A percentile compares a stretch with the other conserved stretches of the same genome.
Conservation (phyloP, 2,113 vertebrate species). For the Gallinago undulata region DNA sequence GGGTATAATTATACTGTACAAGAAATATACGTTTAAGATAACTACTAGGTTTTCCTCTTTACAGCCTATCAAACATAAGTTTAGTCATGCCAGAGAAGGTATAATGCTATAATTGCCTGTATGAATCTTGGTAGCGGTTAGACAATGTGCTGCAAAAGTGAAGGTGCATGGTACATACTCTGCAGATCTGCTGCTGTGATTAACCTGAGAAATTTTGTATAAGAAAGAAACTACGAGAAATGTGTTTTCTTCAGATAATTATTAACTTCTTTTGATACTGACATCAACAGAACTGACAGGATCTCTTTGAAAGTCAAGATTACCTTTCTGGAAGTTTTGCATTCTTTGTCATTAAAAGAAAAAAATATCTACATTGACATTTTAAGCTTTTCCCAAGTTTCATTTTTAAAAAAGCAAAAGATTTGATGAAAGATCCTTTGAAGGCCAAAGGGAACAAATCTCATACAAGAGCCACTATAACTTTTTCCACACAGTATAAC, state of each 20-base stretch:
- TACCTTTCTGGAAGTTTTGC: slow-evolving; percentile 11
- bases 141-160: slow-evolving; percentile 60
- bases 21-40: slow-evolving; percentile 59
- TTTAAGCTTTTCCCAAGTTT: slow-evolving; percentile 20
- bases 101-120: slow-evolving; percentile 65
- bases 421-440: background rate
- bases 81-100: slow-evolving; percentile 38
- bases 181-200: slow-evolving; percentile 50
- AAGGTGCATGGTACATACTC: slow-evolving; percentile 24
- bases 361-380: slow-evolving; percentile 25
- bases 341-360: slow-evolving; percentile 30
- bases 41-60: slow-evolving; percentile 52
- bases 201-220: slow-evolving; percentile 48
- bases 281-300: slow-evolving; percentile 57
- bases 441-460: background rate
- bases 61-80: slow-evolving; percentile 59
- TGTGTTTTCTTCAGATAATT: slow-evolving; percentile 54
- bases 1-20: slow-evolving; percentile 59
- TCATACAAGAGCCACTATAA: background rate
- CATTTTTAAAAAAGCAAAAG: background rate
- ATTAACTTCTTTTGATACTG: slow-evolving; percentile 58
- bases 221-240: slow-evolving; percentile 36
- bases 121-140: slow-evolving; percentile 63
- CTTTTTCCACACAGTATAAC: background rate
- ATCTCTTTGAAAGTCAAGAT: slow-evolving; percentile 46